phyloP scores from a whole-genome alignment of 1,140 invertebrate genomes.

The Prorops nasuta region DNA sequence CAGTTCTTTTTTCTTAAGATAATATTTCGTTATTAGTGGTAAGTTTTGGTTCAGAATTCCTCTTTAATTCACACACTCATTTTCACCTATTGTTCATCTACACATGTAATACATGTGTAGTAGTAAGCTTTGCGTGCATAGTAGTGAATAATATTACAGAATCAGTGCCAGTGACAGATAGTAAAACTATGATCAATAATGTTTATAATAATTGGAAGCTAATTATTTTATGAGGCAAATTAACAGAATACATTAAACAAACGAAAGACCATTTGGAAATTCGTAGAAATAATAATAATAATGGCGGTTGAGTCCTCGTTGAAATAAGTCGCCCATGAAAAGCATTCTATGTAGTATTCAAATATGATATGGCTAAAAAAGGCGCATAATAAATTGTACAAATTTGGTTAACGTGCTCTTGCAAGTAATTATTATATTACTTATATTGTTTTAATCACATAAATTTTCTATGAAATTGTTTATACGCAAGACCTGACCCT shows the following conservation, averaged over 20 bases:
- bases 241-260: neutral
- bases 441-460: slow-evolving; percentile 52
- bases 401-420: slow-evolving; percentile 55
- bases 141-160: slow-evolving; percentile 1
- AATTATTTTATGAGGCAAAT: slow-evolving; percentile 9
- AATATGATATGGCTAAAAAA: too few relatives aligned
- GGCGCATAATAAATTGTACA: slow-evolving; percentile 55
- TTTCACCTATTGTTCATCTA: slow-evolving; percentile 28
- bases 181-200: slow-evolving; percentile 5
- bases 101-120: slow-evolving; percentile 7
- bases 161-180: slow-evolving; percentile 34
- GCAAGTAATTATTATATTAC: slow-evolving; percentile 42
- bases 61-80: slow-evolving; percentile 8
- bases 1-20: neutral
- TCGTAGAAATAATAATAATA: slow-evolving; percentile 1
- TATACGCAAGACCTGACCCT: slow-evolving; percentile 43
- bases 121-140: neutral
- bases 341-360: too few relatives aligned
- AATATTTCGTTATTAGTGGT: neutral
- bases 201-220: slow-evolving; percentile 21
- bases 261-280: neutral
- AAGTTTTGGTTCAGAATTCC: slow-evolving; percentile 29
- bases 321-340: slow-evolving; percentile 29
- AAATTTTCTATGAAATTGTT: slow-evolving; percentile 56
- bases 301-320: slow-evolving; percentile 28